Evolutionary conservation across 2,797 vertebrate genomes (phyloP), one percentile per base, ranked within the genome.

Genomic region (Acanthopagrus latus): DNA sequence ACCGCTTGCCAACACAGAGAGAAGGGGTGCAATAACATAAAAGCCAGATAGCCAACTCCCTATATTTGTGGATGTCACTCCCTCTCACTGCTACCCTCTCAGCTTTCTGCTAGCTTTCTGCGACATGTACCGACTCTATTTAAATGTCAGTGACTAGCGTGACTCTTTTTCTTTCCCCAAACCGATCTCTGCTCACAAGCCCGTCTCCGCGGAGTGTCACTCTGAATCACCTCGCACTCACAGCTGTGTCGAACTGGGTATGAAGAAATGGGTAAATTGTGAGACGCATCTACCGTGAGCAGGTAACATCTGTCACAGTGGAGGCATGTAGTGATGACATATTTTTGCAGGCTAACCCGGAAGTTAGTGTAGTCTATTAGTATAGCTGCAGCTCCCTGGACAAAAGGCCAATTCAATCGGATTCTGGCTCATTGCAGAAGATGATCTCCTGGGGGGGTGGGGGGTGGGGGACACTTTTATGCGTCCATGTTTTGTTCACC

Each of bases 91-190:
- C 41, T 29, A 57, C 43, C 44, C 41, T 75, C n/a, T 48, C 43
- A 27, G 23, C 23, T n/a, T n/a, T 44, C 16, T 2, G 14, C 41
- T 67, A 3, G 54, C 43, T 33, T 52, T 68, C 63, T 71, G 47
- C 20, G 20, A 23, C 21, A 54, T 29, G 27, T 8, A 47, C 25
- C 41, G 38, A 38, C 51, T 52, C 44, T 20, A 25, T 66, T 70
- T 68, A 81, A 80, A 80, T 77, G 18, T 55, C 59, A 77, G 16
- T 20, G 41, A 18, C 9, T 38, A 17, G 75, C 27, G 13, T 73
- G 73, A 73, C 64, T 58, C 64, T 57, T 38, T 33, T 33, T 33
- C 1, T 27, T 27, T 27, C 27, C 46, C 63, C 66, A 55, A 83
- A 82, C 57, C 41, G 11, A 58, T 81, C 75, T 50, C 38, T 50